Base-by-base conservation (phyloP, 2,888 invertebrate genomes). In the Tetragonisca angustula region DNA sequence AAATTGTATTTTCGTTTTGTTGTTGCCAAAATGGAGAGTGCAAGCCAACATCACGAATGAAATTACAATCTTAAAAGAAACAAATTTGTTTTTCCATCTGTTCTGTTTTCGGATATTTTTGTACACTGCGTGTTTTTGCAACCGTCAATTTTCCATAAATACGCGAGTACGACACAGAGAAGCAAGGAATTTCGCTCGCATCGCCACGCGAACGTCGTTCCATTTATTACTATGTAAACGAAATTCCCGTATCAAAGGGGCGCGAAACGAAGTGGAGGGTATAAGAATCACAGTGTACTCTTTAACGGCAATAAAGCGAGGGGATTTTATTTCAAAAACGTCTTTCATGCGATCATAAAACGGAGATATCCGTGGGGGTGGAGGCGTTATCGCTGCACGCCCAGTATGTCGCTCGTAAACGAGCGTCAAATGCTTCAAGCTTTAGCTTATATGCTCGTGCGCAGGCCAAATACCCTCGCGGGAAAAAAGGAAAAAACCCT, bases 331-430 rank as follows among this genome's bases (percentile, higher is more conserved):
- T 81, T 76, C 73, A 77, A 85, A 84, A 85, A 80, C 74, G 85
- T 64, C 81, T 85, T 85, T 85, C 83, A 77, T 64, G 59, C 62
- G 71, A 77, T 75, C 85, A 32, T 85, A 85, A 85, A 85, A 79
- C 62, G 74, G 68, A 61, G 80, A 76, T 77, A 79, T 77, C 85
- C 73, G 74, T 85, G 71, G 71, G 21, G 54, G 52, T 19, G 50
- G 56, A 36, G 52, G 64, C 67, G 85, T 81, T 85, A 85, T 85
- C 85, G 77, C 64, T 56, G 68, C 74, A 64, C 73, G 67, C 71
- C 67, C 85, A 81, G 85, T 85, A 85, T 68, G 85, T 85, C 68
- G 74, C 85, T 77, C 85, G 74, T 81, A 85, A 85, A 85, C 76
- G 85, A 32, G 50, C 80, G 73, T 77, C 85, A 80, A 85, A 85